Base-by-base conservation (phyloP, 2,113 vertebrate genomes). In the Forbesichthys papilliferus region DNA sequence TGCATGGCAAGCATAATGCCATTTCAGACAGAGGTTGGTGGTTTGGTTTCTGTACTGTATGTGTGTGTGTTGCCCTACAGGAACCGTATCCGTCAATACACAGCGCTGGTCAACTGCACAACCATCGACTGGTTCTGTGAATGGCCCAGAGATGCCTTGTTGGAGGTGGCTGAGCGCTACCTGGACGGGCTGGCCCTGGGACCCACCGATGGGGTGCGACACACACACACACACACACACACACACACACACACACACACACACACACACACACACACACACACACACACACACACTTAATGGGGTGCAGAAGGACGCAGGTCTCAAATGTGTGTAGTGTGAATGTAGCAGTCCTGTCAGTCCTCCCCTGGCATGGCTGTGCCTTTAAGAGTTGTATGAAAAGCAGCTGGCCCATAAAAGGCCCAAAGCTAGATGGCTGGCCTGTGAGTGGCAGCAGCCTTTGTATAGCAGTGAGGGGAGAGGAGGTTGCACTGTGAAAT, bases 71-170 rank as follows among this genome's bases (percentile, higher is more conserved):
- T 51, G 61, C 5, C 61, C n/a, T 27, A 58, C 69, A 96, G 95
- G 83, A 95, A 95, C 69, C 92, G 89, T 63, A 92, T 96, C 49
- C 94, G 95, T 5, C 95, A 96, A 80, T 96, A 95, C 77, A 95
- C 95, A 0, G 95, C 95, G 0, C 84, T 97, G 48, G 94, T 97
- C 61, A 96, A 93, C 92, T 96, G 95, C 80, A 95, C 93, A 1
- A 94, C 95, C 52, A 95, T 96, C n/a, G 93, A 95, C 89, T 97
- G 95, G 95, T 96, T 96, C 86, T 93, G 91, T 8, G 93, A 96
- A 68, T 97, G 95, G 95, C 96, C 95, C 42, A 88, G 77, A 0
- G 94, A 96, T 9, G 95, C 95, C 27, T 87, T 97, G 72, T 84
- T 97, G 12, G 95, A 96, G 79, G 96, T 96, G 58, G 95, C 96